phyloP scores from a whole-genome alignment of 2,113 vertebrate genomes.

The Pimephales promelas region DNA sequence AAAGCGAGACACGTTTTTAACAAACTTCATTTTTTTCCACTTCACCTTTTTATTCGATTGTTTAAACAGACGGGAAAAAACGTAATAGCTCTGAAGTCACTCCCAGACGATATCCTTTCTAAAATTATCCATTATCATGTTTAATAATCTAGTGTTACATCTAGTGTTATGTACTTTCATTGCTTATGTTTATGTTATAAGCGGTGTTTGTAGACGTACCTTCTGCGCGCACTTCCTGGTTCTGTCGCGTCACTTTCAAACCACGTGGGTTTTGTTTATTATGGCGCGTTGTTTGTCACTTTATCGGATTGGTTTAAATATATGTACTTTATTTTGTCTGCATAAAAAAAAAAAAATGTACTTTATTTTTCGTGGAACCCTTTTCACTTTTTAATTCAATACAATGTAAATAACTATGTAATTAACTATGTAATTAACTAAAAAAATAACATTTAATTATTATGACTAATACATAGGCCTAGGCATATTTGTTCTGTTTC shows the following conservation, averaged over 20 bases:
- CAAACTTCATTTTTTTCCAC: background rate
- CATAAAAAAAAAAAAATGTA: too few species aligned
- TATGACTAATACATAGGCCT: too few species aligned
- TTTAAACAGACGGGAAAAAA: background rate
- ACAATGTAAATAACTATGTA: background rate
- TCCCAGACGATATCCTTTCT: background rate
- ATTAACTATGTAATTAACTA: too few species aligned
- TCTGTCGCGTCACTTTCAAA: background rate
- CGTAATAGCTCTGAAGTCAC: background rate
- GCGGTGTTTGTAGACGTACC: background rate
- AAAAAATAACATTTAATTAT: too few species aligned
- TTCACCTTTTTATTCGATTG: background rate
- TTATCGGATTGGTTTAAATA: too few species aligned
- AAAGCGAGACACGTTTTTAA: background rate
- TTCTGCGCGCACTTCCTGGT: slow-evolving; percentile 32
- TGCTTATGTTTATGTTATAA: background rate
- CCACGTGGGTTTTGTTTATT: slow-evolving; percentile 36
- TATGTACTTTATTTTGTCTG: too few species aligned
- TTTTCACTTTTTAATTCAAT: background rate
- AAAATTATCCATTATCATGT: background rate
- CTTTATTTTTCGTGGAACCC: too few species aligned
- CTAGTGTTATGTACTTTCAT: background rate
- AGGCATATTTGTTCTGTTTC: too few species aligned
- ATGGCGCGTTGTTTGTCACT: background rate
- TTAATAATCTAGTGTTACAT: background rate